A percentile compares a stretch with the other conserved stretches of the same genome.
phyloP scores from a whole-genome alignment of 2,797 vertebrate species.

The Cichlasoma orientale region DNA sequence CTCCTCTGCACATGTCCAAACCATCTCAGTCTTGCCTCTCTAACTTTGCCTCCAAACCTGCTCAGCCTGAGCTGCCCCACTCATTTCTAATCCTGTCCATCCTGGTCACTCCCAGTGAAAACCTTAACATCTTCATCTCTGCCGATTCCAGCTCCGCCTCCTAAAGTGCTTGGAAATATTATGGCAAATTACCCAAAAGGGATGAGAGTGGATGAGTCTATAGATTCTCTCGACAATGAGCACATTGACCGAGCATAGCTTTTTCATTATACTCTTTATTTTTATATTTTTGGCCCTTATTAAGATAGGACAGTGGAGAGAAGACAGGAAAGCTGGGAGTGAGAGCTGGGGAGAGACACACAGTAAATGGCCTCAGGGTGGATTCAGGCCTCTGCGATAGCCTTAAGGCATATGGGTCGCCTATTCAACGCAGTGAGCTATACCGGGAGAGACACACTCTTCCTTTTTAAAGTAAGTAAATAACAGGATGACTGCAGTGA shows the following conservation, averaged over 20 bases:
- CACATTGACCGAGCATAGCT: neutral
- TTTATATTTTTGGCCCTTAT: neutral
- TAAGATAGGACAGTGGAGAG: neutral
- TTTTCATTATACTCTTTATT: neutral
- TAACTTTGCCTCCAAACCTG: too few relatives aligned
- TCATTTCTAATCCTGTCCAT: too few relatives aligned
- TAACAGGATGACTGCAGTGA: conserved; percentile 8
- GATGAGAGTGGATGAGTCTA: neutral
- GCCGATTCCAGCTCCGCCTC: too few relatives aligned
- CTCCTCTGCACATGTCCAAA: too few relatives aligned
- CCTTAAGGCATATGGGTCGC: neutral
- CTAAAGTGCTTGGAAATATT: neutral
- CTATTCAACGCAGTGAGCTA: neutral
- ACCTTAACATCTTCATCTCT: too few relatives aligned
- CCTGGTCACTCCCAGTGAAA: too few relatives aligned
- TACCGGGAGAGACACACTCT: neutral
- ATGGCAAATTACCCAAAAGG: neutral
- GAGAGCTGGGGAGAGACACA: neutral
- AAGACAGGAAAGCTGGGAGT: neutral
- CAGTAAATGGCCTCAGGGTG: neutral
- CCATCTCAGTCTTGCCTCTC: too few relatives aligned
- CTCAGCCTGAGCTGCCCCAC: too few relatives aligned
- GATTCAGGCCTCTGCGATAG: neutral
- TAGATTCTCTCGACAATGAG: neutral
- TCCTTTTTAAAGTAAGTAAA: neutral